Conservation (phyloP, 2,888 invertebrate genomes). For the Cenopis cana region DNA sequence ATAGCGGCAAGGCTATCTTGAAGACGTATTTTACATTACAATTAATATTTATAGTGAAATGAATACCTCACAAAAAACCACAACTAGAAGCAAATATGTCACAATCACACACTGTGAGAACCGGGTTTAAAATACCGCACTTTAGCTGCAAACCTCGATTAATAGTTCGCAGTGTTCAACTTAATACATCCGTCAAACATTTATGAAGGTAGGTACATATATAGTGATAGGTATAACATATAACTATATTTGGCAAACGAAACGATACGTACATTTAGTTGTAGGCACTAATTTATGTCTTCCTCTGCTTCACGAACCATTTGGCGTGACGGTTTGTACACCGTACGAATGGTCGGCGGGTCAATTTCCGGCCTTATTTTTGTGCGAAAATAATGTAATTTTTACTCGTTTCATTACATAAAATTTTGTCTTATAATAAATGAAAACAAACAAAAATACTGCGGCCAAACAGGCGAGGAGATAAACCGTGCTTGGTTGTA, state of each 20-base stretch:
- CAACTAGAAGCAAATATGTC: neutral
- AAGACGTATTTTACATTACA: neutral
- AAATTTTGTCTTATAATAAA: neutral
- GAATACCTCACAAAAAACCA: neutral
- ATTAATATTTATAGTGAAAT: neutral
- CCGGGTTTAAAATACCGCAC: no score
- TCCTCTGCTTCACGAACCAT: constrained; percentile 42
- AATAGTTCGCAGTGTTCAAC: no score
- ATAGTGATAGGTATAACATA: neutral
- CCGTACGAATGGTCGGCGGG: constrained; percentile 36
- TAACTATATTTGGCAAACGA: constrained; percentile 17
- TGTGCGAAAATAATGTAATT: constrained; percentile 27
- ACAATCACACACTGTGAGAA: no score
- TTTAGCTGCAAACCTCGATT: no score
- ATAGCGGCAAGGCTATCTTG: neutral
- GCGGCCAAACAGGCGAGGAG: no score
- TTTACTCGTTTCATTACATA: neutral
- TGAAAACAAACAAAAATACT: neutral
- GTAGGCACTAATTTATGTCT: constrained; percentile 41
- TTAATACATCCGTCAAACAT: neutral
- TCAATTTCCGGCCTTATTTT: constrained; percentile 42
- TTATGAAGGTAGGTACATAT: neutral
- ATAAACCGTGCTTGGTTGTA: no score
- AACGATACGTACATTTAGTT: constrained; percentile 30
- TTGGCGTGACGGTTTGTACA: constrained; percentile 39